A percentile compares a stretch with the other conserved stretches of the same genome.
Conservation (phyloP, 64 coral and sea anemone species). For the Astreopora myriophthalma region DNA sequence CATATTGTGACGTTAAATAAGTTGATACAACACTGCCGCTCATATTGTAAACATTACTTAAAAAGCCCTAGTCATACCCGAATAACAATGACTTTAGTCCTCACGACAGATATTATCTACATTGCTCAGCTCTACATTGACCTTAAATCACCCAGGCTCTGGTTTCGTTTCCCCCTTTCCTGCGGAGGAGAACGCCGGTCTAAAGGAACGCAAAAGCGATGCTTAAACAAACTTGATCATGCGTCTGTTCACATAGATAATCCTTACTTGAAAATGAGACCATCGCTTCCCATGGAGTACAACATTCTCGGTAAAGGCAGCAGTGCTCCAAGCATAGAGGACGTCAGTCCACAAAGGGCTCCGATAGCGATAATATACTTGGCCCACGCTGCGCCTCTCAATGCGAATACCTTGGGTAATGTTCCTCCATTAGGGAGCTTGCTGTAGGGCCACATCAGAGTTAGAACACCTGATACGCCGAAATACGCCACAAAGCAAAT, state of each 20-base stretch:
- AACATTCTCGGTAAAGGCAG: slow-evolving; percentile 9
- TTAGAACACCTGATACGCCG: neutral
- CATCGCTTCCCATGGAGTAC: slow-evolving; percentile 48
- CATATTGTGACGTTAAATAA: too few species aligned
- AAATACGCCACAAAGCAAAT: slow-evolving; percentile 53
- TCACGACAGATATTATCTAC: too few species aligned
- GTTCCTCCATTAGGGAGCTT: neutral
- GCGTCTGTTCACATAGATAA: neutral
- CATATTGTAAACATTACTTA: too few species aligned
- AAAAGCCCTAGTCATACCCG: too few species aligned
- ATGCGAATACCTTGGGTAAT: slow-evolving; percentile 14
- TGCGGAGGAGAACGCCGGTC: too few species aligned
- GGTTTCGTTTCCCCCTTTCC: too few species aligned
- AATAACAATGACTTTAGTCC: too few species aligned
- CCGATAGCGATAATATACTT: slow-evolving; percentile 38
- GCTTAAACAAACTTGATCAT: too few species aligned
- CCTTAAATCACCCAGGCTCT: too few species aligned
- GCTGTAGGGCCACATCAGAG: slow-evolving; percentile 35
- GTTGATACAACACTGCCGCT: too few species aligned
- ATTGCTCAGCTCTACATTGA: too few species aligned
- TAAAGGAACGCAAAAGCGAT: too few species aligned
- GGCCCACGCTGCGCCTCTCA: slow-evolving; percentile 23
- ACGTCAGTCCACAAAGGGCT: slow-evolving; percentile 27
- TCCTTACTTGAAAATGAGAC: slow-evolving; percentile 30
- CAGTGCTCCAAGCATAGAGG: slow-evolving; percentile 5